These are phyloP conservation scores for Setipinna tenuifilis DNA, from an alignment of 2,797 vertebrate species.

Conservation along the genomic window DNA sequence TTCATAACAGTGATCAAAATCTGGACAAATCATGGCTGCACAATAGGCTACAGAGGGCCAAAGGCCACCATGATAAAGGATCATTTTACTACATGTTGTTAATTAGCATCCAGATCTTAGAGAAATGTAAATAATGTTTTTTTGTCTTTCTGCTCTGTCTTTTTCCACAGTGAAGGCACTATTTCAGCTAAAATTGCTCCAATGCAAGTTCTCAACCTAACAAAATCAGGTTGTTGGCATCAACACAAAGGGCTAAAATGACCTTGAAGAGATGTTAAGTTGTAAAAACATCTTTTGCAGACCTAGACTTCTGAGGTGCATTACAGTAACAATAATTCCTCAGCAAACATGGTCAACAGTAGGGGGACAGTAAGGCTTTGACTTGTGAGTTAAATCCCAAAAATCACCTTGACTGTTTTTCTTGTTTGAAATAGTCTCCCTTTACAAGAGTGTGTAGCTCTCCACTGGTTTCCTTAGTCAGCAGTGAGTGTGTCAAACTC, in stretches of 20 bases:
- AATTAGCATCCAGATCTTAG: neutral
- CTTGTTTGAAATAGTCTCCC: neutral
- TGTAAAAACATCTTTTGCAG: neutral
- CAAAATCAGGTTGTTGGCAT: neutral
- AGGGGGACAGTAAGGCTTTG: neutral
- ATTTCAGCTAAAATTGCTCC: neutral
- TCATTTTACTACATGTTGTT: neutral
- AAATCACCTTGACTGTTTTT: neutral
- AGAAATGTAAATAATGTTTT: neutral
- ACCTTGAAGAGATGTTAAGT: neutral
- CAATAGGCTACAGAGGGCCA: neutral
- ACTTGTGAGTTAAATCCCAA: constrained; percentile 5
- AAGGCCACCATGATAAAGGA: neutral
- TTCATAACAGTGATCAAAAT: neutral
- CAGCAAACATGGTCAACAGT: neutral
- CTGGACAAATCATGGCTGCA: neutral
- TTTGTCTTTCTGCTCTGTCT: neutral
- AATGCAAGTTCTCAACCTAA: neutral
- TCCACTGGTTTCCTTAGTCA: neutral
- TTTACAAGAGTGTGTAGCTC: neutral
- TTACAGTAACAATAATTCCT: neutral
- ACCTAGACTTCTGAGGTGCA: neutral
- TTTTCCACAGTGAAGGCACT: neutral
- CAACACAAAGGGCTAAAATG: neutral
- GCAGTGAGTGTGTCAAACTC: neutral